These are phyloP conservation scores for Oceanodroma leucorhoa DNA, from an alignment of 2,797 vertebrate species.

Conservation along the genomic window DNA sequence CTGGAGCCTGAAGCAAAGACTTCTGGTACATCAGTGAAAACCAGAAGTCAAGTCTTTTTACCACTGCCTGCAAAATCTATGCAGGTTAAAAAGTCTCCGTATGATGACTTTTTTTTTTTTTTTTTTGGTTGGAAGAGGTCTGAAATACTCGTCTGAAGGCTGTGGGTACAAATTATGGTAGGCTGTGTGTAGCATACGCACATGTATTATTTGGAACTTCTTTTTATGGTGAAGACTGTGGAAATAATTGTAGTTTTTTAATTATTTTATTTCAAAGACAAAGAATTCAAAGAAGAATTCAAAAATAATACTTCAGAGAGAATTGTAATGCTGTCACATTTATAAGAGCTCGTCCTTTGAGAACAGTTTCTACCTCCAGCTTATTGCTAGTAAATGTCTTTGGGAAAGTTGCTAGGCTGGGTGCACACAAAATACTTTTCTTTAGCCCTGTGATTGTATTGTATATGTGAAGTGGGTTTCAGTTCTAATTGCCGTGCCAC, in stretches of 20 bases:
- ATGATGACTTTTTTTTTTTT: no score
- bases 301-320: background rate
- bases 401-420: background rate
- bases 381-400: background rate
- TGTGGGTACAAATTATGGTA: background rate
- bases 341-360: background rate
- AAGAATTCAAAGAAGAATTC: background rate
- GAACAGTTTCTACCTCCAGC: background rate
- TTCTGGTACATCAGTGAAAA: background rate
- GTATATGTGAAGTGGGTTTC: background rate
- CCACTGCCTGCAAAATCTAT: background rate
- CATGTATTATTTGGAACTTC: background rate
- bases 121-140: background rate
- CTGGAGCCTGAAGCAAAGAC: background rate
- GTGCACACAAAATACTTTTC: background rate
- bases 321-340: background rate
- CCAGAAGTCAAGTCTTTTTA: background rate
- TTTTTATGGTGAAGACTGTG: background rate
- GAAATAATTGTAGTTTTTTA: background rate
- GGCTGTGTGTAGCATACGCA: background rate
- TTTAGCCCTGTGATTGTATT: background rate
- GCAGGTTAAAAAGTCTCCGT: background rate
- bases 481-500: background rate
- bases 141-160: background rate
- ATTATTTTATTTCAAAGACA: background rate